phyloP scores from a whole-genome alignment of 2,888 invertebrate species.

The Andrena chrysosceles region DNA sequence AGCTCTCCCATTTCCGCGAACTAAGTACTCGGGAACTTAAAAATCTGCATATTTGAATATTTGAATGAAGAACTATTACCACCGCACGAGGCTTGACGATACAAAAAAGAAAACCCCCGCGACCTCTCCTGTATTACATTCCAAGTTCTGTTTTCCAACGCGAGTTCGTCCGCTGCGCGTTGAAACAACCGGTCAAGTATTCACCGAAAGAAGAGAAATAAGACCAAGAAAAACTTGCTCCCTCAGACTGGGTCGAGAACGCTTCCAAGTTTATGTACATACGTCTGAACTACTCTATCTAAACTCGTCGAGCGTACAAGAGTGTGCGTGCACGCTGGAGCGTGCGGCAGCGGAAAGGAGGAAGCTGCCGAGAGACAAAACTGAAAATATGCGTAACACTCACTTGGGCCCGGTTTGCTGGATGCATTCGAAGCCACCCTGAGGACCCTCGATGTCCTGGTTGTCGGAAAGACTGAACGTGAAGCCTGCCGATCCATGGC shows the following conservation, averaged over 20 bases:
- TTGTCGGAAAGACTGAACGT: slow-evolving; percentile 92
- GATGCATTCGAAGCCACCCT: slow-evolving; percentile 97
- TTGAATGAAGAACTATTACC: neutral
- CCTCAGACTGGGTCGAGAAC: neutral
- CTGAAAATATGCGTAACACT: slow-evolving; percentile 55
- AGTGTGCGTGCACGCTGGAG: neutral
- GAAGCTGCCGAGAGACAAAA: neutral
- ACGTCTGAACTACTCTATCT: neutral
- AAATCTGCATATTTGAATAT: too few relatives aligned
- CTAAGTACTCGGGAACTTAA: too few relatives aligned
- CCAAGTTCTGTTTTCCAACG: neutral
- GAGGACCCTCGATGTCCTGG: slow-evolving; percentile 93
- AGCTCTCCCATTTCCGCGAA: neutral
- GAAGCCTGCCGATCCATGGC: slow-evolving; percentile 88
- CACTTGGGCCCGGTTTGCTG: slow-evolving; percentile 88
- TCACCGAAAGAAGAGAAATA: neutral
- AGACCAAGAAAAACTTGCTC: neutral
- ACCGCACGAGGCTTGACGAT: neutral
- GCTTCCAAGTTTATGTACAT: neutral
- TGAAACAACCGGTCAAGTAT: neutral
- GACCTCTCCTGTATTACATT: neutral
- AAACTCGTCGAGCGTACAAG: neutral
- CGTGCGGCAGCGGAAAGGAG: neutral
- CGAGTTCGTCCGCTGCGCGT: neutral
- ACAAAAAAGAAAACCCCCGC: neutral